phyloP scores from a whole-genome alignment of 1,140 invertebrate species.

The Danaus plexippus region DNA sequence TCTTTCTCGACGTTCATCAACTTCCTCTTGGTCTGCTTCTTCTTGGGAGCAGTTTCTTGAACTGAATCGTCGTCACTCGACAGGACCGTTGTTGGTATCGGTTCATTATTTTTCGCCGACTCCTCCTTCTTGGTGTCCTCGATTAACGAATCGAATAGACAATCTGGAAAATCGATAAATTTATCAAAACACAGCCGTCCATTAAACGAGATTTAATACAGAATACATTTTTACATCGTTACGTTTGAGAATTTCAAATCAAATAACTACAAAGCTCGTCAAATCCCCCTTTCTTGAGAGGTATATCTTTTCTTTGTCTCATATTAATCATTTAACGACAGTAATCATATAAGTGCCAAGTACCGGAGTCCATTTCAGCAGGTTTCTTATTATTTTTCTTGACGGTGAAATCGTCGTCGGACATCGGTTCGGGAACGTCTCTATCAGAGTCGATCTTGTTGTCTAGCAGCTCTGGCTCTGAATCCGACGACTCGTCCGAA shows the following conservation, averaged over 20 bases:
- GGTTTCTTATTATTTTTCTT: constrained; percentile 56
- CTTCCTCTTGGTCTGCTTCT: constrained; percentile 58
- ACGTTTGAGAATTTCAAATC: too few relatives aligned
- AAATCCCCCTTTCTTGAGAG: too few relatives aligned
- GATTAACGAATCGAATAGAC: constrained; percentile 68
- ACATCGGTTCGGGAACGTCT: constrained; percentile 42
- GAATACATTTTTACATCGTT: too few relatives aligned
- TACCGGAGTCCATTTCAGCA: constrained; percentile 65
- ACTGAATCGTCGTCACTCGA: constrained; percentile 49
- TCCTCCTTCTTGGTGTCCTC: constrained; percentile 64
- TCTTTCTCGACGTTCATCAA: constrained; percentile 40
- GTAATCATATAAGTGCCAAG: too few relatives aligned
- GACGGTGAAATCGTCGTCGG: constrained; percentile 48
- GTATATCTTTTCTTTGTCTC: too few relatives aligned
- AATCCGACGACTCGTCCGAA: constrained; percentile 45
- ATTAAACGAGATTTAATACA: too few relatives aligned
- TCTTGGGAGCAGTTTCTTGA: constrained; percentile 39
- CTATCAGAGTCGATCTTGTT: constrained; percentile 54
- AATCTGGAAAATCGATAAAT: constrained; percentile 35
- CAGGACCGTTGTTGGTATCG: constrained; percentile 33
- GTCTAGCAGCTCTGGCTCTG: constrained; percentile 60
- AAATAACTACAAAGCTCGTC: too few relatives aligned
- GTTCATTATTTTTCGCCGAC: constrained; percentile 23
- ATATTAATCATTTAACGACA: too few relatives aligned
- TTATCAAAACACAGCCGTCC: too few relatives aligned